These are phyloP conservation scores for Platorchestia sp. DNA, from an alignment of 1,140 invertebrate genomes.

Conservation along the genomic window DNA sequence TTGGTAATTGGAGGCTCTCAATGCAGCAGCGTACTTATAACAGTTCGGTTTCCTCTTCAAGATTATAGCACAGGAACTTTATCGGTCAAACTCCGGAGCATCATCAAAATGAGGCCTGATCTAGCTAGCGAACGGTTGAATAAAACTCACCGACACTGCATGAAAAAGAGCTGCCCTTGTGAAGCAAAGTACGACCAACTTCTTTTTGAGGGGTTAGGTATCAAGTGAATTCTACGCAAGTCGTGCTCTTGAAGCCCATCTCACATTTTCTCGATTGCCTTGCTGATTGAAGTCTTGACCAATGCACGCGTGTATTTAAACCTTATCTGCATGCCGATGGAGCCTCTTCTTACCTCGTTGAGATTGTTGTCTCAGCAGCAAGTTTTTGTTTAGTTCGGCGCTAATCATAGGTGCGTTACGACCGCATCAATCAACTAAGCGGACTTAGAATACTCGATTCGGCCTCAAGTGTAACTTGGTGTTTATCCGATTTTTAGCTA, in stretches of 20 bases:
- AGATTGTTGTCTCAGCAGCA: constrained; percentile 13
- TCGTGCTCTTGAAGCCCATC: background rate
- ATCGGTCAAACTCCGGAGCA: background rate
- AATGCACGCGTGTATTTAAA: background rate
- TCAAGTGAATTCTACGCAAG: background rate
- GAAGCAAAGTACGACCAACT: background rate
- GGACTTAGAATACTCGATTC: background rate
- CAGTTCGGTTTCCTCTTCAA: background rate
- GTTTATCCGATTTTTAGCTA: background rate
- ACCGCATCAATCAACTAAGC: background rate
- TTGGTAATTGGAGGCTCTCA: background rate
- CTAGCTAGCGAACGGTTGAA: background rate
- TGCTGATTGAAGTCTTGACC: constrained; percentile 19
- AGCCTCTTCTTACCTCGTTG: background rate
- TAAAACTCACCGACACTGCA: background rate
- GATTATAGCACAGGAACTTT: background rate
- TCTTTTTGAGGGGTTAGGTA: background rate
- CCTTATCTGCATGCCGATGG: constrained; percentile 6
- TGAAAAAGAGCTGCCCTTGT: background rate
- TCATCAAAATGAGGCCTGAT: background rate
- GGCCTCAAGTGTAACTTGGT: background rate
- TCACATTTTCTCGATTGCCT: constrained; percentile 30
- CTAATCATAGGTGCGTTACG: constrained; percentile 26
- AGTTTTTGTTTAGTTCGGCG: constrained; percentile 26
- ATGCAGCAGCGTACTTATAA: background rate